Evolutionary conservation across 1,140 invertebrate genomes (phyloP).

Genomic region (Mamestra configurata): DNA sequence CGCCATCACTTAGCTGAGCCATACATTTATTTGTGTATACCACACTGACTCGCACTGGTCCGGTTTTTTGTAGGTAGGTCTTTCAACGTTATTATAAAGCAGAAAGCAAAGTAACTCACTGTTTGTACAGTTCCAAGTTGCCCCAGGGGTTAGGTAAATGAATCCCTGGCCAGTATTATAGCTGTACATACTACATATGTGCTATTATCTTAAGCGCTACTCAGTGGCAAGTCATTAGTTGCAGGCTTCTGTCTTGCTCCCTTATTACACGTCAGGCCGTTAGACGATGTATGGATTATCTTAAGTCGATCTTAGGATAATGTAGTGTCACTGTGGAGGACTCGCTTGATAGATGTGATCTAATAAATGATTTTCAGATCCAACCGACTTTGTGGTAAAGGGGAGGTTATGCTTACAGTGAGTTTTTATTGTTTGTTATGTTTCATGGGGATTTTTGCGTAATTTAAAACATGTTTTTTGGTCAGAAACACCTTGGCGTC

Average conservation of each 20-base stretch:
- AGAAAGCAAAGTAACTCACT: not conserved
- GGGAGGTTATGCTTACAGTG: no score
- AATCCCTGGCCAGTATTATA: not conserved
- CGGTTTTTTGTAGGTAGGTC: no score
- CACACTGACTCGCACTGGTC: no score
- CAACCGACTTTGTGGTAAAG: no score
- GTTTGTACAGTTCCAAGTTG: not conserved
- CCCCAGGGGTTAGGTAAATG: slow-evolving; percentile 38
- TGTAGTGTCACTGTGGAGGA: slow-evolving; percentile 14
- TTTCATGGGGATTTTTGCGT: no score
- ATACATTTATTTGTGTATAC: no score
- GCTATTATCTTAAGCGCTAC: slow-evolving; percentile 42
- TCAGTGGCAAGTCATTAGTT: slow-evolving; percentile 46
- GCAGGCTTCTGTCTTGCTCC: slow-evolving; percentile 41
- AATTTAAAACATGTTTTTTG: no score
- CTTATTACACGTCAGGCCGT: slow-evolving; percentile 51
- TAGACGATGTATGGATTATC: slow-evolving; percentile 35
- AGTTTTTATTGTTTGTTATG: no score
- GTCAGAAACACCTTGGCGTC: no score
- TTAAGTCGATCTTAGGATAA: slow-evolving; percentile 11
- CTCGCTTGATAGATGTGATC: no score
- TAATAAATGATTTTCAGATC: no score
- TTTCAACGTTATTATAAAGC: slow-evolving; percentile 7
- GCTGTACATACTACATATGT: not conserved
- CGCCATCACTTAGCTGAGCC: no score